Evolutionary conservation across 2,888 invertebrate genomes (phyloP).

Genomic region (Flexamia atlantica): DNA sequence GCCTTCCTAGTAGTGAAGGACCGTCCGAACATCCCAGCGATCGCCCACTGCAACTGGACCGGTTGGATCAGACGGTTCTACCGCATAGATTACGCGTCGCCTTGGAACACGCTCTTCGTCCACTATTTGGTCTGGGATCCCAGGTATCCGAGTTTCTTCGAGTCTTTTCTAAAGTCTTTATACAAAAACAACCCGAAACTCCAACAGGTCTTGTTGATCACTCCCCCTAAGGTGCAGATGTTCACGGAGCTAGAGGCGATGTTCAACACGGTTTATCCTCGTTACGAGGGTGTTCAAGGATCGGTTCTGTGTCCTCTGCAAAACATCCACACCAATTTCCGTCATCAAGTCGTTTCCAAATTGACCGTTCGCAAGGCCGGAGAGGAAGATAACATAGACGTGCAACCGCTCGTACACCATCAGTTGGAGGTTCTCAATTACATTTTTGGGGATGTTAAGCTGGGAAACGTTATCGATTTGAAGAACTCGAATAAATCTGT

Average conservation of each 20-base stretch:
- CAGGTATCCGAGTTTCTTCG: not conserved
- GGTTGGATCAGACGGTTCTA: conserved; percentile 5
- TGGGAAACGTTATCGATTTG: conserved; percentile 15
- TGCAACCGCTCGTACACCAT: conserved; percentile 3
- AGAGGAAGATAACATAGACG: conserved; percentile 45
- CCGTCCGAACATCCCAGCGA: not conserved
- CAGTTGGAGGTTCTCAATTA: conserved; percentile 11
- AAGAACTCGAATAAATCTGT: not conserved
- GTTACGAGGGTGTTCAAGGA: not conserved
- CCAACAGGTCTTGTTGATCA: not conserved
- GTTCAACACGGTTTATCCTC: not conserved
- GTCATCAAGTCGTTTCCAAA: not conserved
- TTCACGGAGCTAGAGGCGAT: not conserved
- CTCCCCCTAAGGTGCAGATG: not conserved
- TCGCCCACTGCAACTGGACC: not conserved
- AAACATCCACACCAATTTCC: not conserved
- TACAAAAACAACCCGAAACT: conserved; percentile 20
- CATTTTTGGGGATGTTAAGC: conserved; percentile 22
- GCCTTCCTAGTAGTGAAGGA: not conserved
- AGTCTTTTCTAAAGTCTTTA: not conserved
- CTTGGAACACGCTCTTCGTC: conserved; percentile 1
- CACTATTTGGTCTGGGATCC: conserved; percentile 10
- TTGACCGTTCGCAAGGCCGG: conserved; percentile 9
- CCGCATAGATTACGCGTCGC: not conserved
- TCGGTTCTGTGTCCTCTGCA: not conserved